Evolutionary conservation across 1,140 invertebrate species (phyloP).

Genomic region (Proales similis): DNA sequence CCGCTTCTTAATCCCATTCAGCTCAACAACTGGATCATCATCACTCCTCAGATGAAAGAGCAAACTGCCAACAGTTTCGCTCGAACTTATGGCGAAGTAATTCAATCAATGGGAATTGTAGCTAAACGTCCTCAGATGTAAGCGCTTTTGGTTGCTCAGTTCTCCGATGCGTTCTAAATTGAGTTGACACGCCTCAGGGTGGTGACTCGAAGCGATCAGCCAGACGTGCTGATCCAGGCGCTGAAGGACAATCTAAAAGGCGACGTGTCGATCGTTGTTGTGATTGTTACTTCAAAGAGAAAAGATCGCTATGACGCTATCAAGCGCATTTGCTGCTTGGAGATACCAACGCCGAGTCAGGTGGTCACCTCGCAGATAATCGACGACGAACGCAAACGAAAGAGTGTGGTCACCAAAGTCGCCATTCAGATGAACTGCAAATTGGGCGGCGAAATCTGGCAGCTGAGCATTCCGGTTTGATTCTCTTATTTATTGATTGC

Average conservation of each 20-base stretch:
- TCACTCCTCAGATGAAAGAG: conserved; percentile 15
- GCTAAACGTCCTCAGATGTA: conserved; percentile 7
- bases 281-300: conserved; percentile 68
- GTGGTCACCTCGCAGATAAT: conserved; percentile 55
- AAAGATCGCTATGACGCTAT: conserved; percentile 78
- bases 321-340: conserved; percentile 76
- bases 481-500: background rate
- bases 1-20: background rate
- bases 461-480: conserved; percentile 69
- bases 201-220: no score
- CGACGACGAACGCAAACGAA: conserved; percentile 40
- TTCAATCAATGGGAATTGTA: background rate
- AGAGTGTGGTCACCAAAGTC: conserved; percentile 73
- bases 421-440: conserved; percentile 93
- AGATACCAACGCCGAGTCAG: conserved; percentile 64
- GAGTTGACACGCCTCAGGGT: no score
- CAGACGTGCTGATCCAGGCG: conserved; percentile 5
- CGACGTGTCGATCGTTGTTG: conserved; percentile 53
- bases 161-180: no score
- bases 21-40: conserved; percentile 25
- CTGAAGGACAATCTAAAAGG: conserved; percentile 12
- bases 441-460: conserved; percentile 83
- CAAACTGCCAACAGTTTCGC: conserved; percentile 16
- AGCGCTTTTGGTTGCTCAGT: no score
- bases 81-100: background rate